These are phyloP conservation scores for Leuciscus waleckii DNA, from an alignment of 2,797 vertebrate species.

Conservation along the genomic window DNA sequence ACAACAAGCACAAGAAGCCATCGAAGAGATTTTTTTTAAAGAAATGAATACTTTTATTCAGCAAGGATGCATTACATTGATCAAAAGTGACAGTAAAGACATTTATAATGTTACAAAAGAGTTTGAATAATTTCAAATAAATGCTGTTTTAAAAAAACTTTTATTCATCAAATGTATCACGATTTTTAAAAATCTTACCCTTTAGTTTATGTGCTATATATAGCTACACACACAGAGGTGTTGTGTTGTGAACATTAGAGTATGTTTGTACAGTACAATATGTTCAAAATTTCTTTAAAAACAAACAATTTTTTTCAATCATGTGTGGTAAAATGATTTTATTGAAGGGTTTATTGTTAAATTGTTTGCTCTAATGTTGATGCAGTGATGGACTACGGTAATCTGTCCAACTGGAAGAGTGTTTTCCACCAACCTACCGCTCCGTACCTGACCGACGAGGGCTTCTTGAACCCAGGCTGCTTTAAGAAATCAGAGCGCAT, in stretches of 20 bases:
- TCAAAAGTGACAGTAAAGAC: neutral
- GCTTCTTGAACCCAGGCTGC: constrained; percentile 90
- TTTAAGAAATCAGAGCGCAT: constrained; percentile 62
- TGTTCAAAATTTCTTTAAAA: neutral
- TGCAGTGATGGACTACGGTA: constrained; percentile 83
- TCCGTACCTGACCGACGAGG: constrained; percentile 91
- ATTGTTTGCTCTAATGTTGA: constrained; percentile 29
- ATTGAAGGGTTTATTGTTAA: neutral
- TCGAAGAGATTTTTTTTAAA: neutral
- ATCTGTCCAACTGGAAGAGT: constrained; percentile 91
- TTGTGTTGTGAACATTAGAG: neutral
- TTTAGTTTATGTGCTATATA: neutral
- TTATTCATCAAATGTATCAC: too few relatives aligned
- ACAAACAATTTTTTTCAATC: too few relatives aligned
- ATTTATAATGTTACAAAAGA: neutral
- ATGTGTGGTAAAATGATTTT: neutral
- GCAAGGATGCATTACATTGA: neutral
- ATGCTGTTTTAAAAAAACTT: neutral
- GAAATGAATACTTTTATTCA: neutral
- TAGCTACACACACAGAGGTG: neutral
- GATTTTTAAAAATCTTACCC: neutral
- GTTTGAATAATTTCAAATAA: neutral
- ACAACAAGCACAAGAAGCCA: neutral
- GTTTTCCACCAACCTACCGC: constrained; percentile 85
- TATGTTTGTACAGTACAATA: neutral